phyloP scores from a whole-genome alignment of 2,888 invertebrate species.

The Tinea pellionella region DNA sequence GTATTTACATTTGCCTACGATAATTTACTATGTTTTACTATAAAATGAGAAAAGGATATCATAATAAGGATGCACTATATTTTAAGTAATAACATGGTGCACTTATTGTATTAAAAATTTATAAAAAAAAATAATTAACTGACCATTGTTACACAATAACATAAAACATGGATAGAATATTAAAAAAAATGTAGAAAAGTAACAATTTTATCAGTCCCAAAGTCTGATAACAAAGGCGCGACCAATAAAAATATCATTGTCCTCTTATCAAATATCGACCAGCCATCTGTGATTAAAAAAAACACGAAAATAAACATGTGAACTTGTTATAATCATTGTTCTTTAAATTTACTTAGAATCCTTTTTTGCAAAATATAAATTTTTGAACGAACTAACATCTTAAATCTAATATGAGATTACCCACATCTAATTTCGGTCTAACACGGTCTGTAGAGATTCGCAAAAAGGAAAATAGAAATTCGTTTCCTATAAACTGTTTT shows the following conservation, averaged over 20 bases:
- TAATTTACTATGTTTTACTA: background rate
- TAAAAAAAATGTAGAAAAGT: background rate
- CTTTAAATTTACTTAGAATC: background rate
- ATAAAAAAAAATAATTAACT: background rate
- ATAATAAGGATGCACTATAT: too few species aligned
- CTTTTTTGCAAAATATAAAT: too few species aligned
- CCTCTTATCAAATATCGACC: slow-evolving; percentile 8
- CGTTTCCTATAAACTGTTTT: too few species aligned
- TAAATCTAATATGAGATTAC: too few species aligned
- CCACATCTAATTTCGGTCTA: too few species aligned
- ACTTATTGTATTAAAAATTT: too few species aligned
- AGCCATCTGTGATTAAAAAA: background rate
- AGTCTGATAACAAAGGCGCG: slow-evolving; percentile 5
- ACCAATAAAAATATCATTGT: slow-evolving; percentile 13
- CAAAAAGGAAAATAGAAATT: too few species aligned
- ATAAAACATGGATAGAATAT: background rate
- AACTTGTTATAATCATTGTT: background rate
- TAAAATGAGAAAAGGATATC: background rate
- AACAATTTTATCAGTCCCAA: slow-evolving; percentile 1
- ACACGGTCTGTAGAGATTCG: too few species aligned
- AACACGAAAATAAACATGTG: slow-evolving; percentile 5
- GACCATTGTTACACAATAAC: background rate
- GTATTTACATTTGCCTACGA: background rate
- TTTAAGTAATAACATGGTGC: too few species aligned
- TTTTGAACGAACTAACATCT: too few species aligned